Percentiles rank a stretch among this genome's conserved stretches.
These are phyloP conservation scores for Phycodurus eques DNA, from an alignment of 2,113 vertebrate genomes.

Conservation along the genomic window DNA sequence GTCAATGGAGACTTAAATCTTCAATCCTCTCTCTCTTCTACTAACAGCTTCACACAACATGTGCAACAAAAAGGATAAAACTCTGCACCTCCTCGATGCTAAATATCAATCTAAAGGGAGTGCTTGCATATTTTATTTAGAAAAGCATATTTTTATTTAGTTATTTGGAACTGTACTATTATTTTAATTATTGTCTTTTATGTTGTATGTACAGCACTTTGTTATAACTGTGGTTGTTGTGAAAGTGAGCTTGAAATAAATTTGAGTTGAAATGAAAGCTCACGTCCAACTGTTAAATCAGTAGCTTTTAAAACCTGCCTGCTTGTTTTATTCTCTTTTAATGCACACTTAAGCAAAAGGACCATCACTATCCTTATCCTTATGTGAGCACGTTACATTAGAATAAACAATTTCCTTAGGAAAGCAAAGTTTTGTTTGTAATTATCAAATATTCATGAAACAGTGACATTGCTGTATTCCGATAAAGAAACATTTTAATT, in stretches of 20 bases:
- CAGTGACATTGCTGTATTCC: slow-evolving; percentile 5
- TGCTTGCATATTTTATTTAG: background rate
- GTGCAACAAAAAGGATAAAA: background rate
- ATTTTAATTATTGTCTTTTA: background rate
- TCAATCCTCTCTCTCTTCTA: background rate
- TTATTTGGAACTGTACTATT: background rate
- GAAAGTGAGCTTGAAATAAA: background rate
- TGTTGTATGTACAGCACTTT: background rate
- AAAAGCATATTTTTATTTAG: background rate
- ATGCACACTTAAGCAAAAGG: background rate
- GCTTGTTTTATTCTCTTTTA: background rate
- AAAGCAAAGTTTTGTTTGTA: slow-evolving; percentile 7
- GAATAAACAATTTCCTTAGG: slow-evolving; percentile 12
- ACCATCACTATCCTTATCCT: background rate
- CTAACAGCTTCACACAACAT: background rate
- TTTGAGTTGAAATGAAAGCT: background rate
- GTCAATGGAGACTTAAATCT: background rate
- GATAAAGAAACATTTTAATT: slow-evolving; percentile 29
- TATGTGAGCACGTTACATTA: slow-evolving; percentile 9
- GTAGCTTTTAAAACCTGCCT: background rate
- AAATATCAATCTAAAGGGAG: background rate
- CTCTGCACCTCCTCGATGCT: background rate
- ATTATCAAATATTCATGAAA: slow-evolving; percentile 14
- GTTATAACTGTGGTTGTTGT: background rate
- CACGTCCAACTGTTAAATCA: background rate